Evolutionary conservation across 1,140 invertebrate genomes (phyloP), one percentile per base, ranked within the genome.

Genomic region (Ceratina australensis): DNA sequence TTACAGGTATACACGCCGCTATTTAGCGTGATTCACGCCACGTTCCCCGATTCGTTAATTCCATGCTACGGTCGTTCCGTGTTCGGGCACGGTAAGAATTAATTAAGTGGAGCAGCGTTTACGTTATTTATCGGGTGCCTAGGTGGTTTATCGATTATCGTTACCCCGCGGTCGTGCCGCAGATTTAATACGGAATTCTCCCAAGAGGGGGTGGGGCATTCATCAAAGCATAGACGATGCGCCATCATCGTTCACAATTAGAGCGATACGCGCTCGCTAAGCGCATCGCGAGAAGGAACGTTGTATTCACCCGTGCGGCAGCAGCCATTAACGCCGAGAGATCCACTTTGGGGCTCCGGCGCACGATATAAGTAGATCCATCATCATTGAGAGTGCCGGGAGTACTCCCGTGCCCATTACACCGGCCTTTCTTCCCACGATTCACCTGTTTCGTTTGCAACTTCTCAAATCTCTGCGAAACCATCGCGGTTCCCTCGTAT

Each of bases 331-430:
- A 65, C 76, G 50, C 68, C 18, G 33, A n/a, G 68, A 49, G 60
- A 76, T 76, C 66, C 67, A 71, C 57, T 63, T 15, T 5, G 33
- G 47, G 47, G 33, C 42, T 16, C 16, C 16, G 57, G 49, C 22
- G 72, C 78, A 79, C 72, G 78, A 67, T 75, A 79, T 68, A 67
- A 80, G 78, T 68, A 80, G 72, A 80, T 80, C 78, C 78, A 80
- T 80, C 78, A 80, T 80, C 73, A 75, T 79, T 68, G 72, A 75
- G 77, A 61, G 54, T 59, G 68, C 33, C 78, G 64, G 20, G 33
- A 10, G 22, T 26, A 68, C 42, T 63, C 16, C 54, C 18, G 13
- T 24, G 42, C 54, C 72, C 78, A 76, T 80, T 76, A 80, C 52
- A 42, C 22, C 24, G 15, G 57, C n/a, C 50, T 61, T 76, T 76